phyloP scores from a whole-genome alignment of 2,797 vertebrate genomes.

The Cryptoprocta ferox region DNA sequence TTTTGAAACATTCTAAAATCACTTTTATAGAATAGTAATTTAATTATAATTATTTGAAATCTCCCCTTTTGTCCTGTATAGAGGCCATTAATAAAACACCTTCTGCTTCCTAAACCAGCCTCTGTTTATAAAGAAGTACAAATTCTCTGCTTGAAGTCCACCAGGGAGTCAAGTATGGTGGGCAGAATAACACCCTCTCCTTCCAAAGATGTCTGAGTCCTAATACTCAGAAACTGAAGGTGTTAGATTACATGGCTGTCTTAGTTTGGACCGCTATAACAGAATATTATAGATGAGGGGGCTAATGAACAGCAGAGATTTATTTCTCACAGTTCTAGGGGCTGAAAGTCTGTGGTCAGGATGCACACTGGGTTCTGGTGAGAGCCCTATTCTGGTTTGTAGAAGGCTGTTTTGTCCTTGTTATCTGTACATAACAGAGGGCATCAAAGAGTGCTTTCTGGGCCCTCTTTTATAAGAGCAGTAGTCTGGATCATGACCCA shows the following conservation, averaged over 20 bases:
- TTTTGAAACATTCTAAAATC: slow-evolving; percentile 36
- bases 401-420: neutral
- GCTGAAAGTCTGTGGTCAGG: neutral
- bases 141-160: neutral
- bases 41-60: neutral
- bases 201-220: neutral
- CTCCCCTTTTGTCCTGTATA: neutral
- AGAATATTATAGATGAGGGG: neutral
- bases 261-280: neutral
- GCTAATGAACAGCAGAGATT: neutral
- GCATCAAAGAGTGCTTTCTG: neutral
- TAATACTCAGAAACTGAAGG: neutral
- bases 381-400: neutral
- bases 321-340: neutral
- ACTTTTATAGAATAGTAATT: neutral
- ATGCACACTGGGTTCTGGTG: neutral
- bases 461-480: neutral
- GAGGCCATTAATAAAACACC: neutral
- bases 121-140: neutral
- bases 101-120: neutral
- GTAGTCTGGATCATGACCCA: neutral
- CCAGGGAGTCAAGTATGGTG: neutral
- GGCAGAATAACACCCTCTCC: neutral
- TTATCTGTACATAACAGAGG: neutral
- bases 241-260: neutral